Conservation (phyloP, 92 coral and sea anemone species). For the Metridium senile region DNA sequence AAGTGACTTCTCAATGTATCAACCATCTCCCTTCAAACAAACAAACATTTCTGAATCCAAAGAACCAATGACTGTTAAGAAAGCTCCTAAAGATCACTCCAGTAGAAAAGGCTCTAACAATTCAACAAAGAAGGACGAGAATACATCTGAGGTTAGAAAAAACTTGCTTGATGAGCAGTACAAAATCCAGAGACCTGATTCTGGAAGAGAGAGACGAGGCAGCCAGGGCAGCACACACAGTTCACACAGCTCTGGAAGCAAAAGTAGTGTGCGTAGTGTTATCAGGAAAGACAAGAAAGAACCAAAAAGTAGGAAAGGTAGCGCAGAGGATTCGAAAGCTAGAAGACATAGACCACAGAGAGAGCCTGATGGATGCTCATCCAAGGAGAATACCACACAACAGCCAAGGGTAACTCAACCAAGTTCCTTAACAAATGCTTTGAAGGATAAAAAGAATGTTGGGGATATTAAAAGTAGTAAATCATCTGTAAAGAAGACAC, state of each 20-base stretch:
- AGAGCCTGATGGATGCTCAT: conserved; percentile 32
- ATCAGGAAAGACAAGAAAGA: conserved; percentile 49
- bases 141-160: conserved; percentile 36
- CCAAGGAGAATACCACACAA: conserved; percentile 17
- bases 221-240: conserved; percentile 77
- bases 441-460: conserved; percentile 8
- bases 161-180: conserved; percentile 58
- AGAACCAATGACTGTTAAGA: conserved; percentile 27
- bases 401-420: not conserved
- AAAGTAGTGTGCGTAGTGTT: conserved; percentile 74
- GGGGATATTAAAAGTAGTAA: not conserved
- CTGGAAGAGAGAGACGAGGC: conserved; percentile 31
- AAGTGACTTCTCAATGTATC: conserved; percentile 10
- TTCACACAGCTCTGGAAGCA: conserved; percentile 82
- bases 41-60: conserved; percentile 16
- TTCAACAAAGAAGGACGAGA: conserved; percentile 17
- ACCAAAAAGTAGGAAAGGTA: conserved; percentile 11
- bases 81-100: conserved; percentile 19
- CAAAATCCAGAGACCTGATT: conserved; percentile 29
- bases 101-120: conserved; percentile 19
- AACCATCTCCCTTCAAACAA: conserved; percentile 32
- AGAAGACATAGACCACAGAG: conserved; percentile 10
- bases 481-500: conserved; percentile 1
- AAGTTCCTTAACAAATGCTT: not conserved
- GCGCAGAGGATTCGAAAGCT: conserved; percentile 3